A percentile compares a stretch with the other conserved stretches of the same genome.
Conservation (phyloP, 2,888 invertebrate species). For the Anoplius nigerrimus region DNA sequence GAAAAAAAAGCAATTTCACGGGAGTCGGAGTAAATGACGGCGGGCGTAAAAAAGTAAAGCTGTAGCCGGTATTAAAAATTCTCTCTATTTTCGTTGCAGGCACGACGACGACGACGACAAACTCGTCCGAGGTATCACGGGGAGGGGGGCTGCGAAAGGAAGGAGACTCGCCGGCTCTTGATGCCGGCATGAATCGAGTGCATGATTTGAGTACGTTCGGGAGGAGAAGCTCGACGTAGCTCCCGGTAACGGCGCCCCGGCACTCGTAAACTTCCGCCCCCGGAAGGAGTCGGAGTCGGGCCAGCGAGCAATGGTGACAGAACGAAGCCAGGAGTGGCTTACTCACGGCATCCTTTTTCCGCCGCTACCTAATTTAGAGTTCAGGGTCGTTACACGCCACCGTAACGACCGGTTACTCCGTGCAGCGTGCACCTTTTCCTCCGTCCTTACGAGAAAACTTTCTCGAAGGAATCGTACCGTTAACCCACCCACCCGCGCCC, state of each 20-base stretch:
- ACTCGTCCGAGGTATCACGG: too few species aligned
- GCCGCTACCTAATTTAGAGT: conserved; percentile 33
- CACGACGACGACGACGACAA: too few species aligned
- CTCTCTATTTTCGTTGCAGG: too few species aligned
- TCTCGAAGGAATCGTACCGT: conserved; percentile 11
- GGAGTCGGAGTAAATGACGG: too few species aligned
- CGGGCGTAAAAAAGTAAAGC: too few species aligned
- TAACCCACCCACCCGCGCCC: background rate
- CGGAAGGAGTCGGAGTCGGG: conserved; percentile 2
- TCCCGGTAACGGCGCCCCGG: background rate
- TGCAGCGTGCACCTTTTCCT: conserved; percentile 13
- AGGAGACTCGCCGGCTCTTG: too few species aligned
- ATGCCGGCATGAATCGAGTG: too few species aligned
- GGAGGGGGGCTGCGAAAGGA: too few species aligned
- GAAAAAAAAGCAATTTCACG: too few species aligned
- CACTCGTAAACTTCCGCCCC: conserved; percentile 4
- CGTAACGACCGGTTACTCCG: conserved; percentile 8
- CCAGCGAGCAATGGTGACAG: background rate
- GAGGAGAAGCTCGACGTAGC: too few species aligned
- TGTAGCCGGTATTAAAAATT: too few species aligned
- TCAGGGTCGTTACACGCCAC: conserved; percentile 22
- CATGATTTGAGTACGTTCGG: too few species aligned
- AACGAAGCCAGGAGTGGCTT: conserved; percentile 2
- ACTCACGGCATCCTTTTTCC: conserved; percentile 12
- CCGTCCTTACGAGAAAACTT: conserved; percentile 38